A percentile compares a stretch with the other conserved stretches of the same genome.
Conservation (phyloP, 2,113 vertebrate genomes). For the Sturnira hondurensis region DNA sequence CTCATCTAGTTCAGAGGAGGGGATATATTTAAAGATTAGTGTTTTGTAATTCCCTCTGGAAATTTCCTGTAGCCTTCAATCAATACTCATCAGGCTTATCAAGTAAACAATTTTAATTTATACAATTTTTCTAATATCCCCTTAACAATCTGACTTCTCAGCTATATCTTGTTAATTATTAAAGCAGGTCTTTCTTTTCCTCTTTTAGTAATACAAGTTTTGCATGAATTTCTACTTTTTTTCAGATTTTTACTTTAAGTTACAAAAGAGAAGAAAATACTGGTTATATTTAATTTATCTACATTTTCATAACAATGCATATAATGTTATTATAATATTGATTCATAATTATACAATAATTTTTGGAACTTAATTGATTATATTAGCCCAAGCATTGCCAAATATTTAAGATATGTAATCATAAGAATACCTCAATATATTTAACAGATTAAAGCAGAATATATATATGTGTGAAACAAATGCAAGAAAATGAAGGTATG, state of each 20-base stretch:
- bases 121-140: not conserved
- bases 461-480: not conserved
- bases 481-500: fast-evolving
- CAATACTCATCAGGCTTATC: not conserved
- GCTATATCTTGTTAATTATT: not conserved
- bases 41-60: not conserved
- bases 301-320: not conserved
- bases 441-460: not conserved
- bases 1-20: not conserved
- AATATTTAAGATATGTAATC: not conserved
- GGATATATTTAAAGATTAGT: not conserved
- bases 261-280: not conserved
- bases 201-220: not conserved
- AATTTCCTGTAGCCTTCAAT: not conserved
- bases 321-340: not conserved
- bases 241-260: not conserved
- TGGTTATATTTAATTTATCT: not conserved
- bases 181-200: not conserved
- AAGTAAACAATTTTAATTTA: not conserved
- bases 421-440: not conserved
- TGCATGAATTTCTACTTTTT: not conserved
- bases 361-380: not conserved
- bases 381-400: not conserved
- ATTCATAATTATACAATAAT: not conserved
- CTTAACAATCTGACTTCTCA: not conserved